Conservation (phyloP, 2,113 vertebrate genomes). For the Sialia sialis region DNA sequence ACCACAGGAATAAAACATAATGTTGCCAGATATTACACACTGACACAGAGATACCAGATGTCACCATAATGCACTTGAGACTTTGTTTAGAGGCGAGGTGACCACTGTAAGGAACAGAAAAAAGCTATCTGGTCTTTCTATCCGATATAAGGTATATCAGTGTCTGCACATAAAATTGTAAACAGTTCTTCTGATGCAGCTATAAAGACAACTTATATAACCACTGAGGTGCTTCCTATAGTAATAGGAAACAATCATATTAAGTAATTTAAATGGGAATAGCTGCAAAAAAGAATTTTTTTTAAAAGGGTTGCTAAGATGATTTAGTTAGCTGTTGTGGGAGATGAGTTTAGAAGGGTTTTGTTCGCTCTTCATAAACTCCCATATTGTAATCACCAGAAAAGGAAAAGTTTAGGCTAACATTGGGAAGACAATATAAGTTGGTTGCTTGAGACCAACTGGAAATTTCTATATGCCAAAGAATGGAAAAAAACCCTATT, state of each 20-base stretch:
- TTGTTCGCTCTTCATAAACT: background rate
- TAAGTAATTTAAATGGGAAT: background rate
- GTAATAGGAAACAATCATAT: background rate
- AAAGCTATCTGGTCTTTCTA: background rate
- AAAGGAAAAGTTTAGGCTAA: background rate
- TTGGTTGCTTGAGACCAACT: background rate
- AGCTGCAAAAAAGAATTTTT: rapidly evolving
- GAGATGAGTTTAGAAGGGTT: background rate
- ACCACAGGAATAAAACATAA: background rate
- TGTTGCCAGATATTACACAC: background rate
- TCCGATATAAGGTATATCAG: background rate
- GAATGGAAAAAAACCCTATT: background rate
- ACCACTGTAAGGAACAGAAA: background rate
- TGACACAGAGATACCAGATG: background rate
- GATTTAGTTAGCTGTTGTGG: background rate
- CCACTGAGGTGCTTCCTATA: background rate
- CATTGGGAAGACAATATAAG: background rate
- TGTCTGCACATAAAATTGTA: background rate
- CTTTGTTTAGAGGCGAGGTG: background rate
- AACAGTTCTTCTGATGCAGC: background rate
- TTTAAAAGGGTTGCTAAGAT: background rate
- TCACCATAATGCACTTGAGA: rapidly evolving
- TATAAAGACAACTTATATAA: background rate
- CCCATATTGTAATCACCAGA: background rate
- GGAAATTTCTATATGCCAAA: background rate